These are phyloP conservation scores for Ectropis grisescens DNA, from an alignment of 1,140 invertebrate species.

Conservation along the genomic window DNA sequence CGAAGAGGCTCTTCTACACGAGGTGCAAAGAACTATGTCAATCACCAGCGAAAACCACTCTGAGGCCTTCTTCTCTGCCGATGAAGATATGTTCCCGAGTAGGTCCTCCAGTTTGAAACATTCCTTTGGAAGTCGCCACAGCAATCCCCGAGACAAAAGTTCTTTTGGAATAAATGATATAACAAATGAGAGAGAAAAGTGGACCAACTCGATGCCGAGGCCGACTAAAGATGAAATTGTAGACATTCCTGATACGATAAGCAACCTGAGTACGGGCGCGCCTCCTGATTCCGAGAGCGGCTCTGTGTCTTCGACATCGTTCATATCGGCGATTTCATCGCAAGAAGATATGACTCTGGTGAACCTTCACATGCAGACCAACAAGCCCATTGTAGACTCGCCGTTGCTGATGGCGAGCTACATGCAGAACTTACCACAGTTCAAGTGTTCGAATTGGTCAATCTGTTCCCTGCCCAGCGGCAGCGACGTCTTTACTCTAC, in stretches of 20 bases:
- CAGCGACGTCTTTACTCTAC: conserved; percentile 80
- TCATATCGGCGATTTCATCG: conserved; percentile 93
- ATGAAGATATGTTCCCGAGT: conserved; percentile 83
- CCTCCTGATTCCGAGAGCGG: conserved; percentile 73
- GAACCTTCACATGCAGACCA: conserved; percentile 95
- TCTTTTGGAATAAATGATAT: conserved; percentile 45
- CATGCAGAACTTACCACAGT: conserved; percentile 91
- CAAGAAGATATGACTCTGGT: conserved; percentile 94
- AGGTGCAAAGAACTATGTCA: conserved; percentile 86
- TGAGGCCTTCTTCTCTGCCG: conserved; percentile 91
- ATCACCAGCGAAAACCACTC: conserved; percentile 91
- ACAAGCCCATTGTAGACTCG: conserved; percentile 93
- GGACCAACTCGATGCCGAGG: conserved; percentile 42
- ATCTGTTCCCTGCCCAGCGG: conserved; percentile 77
- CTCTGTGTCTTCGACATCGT: conserved; percentile 87
- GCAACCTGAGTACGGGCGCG: conserved; percentile 50
- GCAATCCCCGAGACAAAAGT: conserved; percentile 49
- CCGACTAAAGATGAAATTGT: conserved; percentile 23
- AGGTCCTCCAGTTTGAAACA: conserved; percentile 76
- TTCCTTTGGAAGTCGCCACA: conserved; percentile 69
- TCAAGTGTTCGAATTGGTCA: conserved; percentile 81
- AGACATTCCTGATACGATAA: conserved; percentile 51
- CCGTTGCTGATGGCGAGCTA: conserved; percentile 96
- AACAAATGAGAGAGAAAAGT: conserved; percentile 50
- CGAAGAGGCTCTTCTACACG: conserved; percentile 64